Evolutionary conservation across 1,140 invertebrate genomes (phyloP).

Genomic region (Psilanteris sp.): DNA sequence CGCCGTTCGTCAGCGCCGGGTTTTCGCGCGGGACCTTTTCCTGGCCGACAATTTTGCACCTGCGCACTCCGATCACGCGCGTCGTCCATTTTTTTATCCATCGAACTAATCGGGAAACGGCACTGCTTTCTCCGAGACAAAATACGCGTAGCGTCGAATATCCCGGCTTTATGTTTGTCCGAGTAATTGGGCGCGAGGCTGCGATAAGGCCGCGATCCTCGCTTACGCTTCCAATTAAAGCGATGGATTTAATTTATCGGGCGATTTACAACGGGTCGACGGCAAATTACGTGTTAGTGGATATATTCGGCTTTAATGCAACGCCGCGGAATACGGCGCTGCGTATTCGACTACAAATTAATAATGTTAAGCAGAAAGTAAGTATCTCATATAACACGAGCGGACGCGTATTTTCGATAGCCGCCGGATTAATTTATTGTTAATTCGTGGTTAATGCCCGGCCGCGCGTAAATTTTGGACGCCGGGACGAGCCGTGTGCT

Average conservation of each 20-base stretch:
- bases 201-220: constrained; percentile 57
- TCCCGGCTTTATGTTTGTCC: constrained; percentile 59
- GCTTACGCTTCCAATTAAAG: constrained; percentile 51
- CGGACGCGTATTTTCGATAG: constrained; percentile 29
- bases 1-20: too few species aligned
- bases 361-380: constrained; percentile 53
- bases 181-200: constrained; percentile 62
- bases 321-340: constrained; percentile 18
- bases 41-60: constrained; percentile 33
- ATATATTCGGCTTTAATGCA: constrained; percentile 55
- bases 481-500: too few species aligned
- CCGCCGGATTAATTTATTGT: constrained; percentile 28
- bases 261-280: constrained; percentile 51
- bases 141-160: constrained; percentile 52
- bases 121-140: constrained; percentile 61
- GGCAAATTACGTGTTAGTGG: constrained; percentile 51
- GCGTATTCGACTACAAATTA: constrained; percentile 39
- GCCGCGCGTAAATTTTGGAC: too few species aligned
- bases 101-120: constrained; percentile 52
- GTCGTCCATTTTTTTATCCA: too few species aligned
- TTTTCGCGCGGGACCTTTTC: too few species aligned
- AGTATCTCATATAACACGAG: constrained; percentile 39
- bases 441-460: constrained; percentile 8
- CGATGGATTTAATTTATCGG: constrained; percentile 60
- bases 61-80: constrained; percentile 28